Conservation (phyloP, 1,140 invertebrate species). For the Scaptomyza montana region DNA sequence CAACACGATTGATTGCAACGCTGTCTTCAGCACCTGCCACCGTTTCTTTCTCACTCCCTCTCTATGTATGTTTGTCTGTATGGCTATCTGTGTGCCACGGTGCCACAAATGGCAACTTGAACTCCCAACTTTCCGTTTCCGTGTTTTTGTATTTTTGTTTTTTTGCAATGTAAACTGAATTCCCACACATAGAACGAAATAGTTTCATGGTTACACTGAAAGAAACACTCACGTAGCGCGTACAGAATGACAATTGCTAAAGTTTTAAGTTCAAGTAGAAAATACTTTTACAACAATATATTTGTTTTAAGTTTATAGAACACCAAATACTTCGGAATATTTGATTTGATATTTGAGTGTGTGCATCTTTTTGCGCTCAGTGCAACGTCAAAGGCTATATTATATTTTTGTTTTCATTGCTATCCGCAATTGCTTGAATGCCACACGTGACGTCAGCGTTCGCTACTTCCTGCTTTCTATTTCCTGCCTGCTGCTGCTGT, state of each 20-base stretch:
- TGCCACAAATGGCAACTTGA: neutral
- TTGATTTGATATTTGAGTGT: too few relatives aligned
- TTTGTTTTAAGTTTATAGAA: too few relatives aligned
- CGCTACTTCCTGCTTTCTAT: slow-evolving; percentile 1
- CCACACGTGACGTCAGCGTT: slow-evolving; percentile 67
- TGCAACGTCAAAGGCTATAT: neutral
- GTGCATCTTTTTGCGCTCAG: neutral
- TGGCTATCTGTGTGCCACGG: neutral
- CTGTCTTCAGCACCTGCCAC: slow-evolving; percentile 23
- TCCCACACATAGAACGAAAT: neutral
- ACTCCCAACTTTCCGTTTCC: neutral
- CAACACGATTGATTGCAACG: slow-evolving; percentile 39
- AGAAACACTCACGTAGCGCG: neutral
- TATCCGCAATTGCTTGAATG: slow-evolving; percentile 52
- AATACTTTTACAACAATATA: too few relatives aligned
- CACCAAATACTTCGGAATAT: too few relatives aligned
- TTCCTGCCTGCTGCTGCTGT: slow-evolving; percentile 1
- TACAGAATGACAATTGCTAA: too few relatives aligned
- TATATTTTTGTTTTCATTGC: neutral
- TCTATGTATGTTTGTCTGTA: neutral
- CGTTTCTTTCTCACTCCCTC: neutral
- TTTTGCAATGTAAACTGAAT: neutral
- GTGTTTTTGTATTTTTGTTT: neutral
- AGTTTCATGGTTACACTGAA: neutral
- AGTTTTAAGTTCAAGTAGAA: too few relatives aligned